Percentiles rank a stretch among this genome's conserved stretches.
Conservation (phyloP, 2,797 vertebrate species). For the Zenarchopterus dispar region DNA sequence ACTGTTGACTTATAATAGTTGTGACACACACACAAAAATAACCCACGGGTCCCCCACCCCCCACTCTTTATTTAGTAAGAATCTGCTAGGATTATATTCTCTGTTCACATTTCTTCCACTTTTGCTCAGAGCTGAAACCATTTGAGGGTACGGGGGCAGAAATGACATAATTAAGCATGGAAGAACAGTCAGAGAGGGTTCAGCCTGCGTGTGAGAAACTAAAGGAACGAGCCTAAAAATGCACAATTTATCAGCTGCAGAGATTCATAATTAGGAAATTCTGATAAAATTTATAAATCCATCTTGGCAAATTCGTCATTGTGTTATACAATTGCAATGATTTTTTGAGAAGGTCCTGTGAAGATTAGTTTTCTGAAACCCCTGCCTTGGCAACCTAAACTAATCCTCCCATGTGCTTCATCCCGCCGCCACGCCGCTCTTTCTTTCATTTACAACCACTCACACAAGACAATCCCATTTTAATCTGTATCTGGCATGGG, state of each 20-base stretch:
- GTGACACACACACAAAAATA: slow-evolving; percentile 62
- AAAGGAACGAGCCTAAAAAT: slow-evolving; percentile 12
- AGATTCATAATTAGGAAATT: too few relatives aligned
- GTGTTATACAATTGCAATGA: slow-evolving; percentile 23
- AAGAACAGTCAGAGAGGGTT: slow-evolving; percentile 7
- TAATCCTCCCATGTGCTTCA: slow-evolving; percentile 46
- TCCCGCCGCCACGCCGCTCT: slow-evolving; percentile 11
- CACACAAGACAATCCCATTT: slow-evolving; percentile 19
- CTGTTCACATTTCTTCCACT: slow-evolving; percentile 26
- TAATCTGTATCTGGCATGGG: slow-evolving; percentile 51
- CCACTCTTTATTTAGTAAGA: slow-evolving; percentile 30
- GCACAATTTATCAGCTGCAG: background rate
- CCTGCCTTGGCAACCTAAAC: slow-evolving; percentile 38
- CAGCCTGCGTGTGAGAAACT: slow-evolving; percentile 13
- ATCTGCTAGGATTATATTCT: slow-evolving; percentile 44
- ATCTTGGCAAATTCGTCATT: slow-evolving; percentile 5
- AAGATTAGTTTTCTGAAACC: slow-evolving; percentile 34
- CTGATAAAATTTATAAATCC: background rate
- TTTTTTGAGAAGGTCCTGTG: slow-evolving; percentile 17
- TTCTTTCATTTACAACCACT: slow-evolving; percentile 27
- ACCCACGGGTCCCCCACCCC: slow-evolving; percentile 46
- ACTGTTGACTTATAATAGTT: slow-evolving; percentile 70
- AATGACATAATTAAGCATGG: slow-evolving; percentile 30
- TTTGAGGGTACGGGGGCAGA: slow-evolving; percentile 18
- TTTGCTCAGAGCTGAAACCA: slow-evolving; percentile 19